Evolutionary conservation across 2,113 vertebrate genomes (phyloP).

Genomic region (Rhinoptilus africanus): DNA sequence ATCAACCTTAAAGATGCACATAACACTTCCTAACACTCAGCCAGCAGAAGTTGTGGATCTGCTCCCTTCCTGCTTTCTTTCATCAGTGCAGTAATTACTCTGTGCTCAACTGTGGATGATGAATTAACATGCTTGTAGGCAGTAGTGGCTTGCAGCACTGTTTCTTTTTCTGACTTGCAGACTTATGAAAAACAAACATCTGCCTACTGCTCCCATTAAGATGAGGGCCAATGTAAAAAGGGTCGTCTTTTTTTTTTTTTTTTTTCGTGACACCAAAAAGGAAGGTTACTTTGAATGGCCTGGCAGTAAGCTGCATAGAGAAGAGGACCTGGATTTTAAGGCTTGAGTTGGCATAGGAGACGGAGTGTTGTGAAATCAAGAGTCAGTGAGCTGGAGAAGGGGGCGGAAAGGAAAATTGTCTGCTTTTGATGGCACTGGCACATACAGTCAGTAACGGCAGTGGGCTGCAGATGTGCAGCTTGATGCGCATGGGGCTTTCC

Average conservation of each 20-base stretch:
- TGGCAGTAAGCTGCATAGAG: background rate
- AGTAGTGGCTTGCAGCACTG: background rate
- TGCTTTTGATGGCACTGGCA: background rate
- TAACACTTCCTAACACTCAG: background rate
- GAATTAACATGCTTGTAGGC: background rate
- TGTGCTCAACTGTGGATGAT: background rate
- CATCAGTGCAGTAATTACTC: background rate
- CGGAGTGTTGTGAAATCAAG: background rate
- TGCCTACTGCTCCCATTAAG: background rate
- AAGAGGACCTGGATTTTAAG: background rate
- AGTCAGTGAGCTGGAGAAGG: background rate
- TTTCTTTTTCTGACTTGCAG: background rate
- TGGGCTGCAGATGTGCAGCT: background rate
- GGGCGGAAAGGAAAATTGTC: background rate
- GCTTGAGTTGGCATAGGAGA: background rate
- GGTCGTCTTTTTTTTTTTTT: background rate
- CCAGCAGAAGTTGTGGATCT: background rate
- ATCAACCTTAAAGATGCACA: fast-evolving
- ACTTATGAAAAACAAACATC: background rate
- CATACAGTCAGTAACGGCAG: fast-evolving
- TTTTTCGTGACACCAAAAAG: background rate
- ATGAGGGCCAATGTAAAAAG: fast-evolving
- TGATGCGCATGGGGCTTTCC: fast-evolving
- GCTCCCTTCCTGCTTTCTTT: background rate
- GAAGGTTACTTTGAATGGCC: background rate